These are phyloP conservation scores for Mus caroli DNA, from an alignment of 2,797 vertebrate species.

Conservation along the genomic window DNA sequence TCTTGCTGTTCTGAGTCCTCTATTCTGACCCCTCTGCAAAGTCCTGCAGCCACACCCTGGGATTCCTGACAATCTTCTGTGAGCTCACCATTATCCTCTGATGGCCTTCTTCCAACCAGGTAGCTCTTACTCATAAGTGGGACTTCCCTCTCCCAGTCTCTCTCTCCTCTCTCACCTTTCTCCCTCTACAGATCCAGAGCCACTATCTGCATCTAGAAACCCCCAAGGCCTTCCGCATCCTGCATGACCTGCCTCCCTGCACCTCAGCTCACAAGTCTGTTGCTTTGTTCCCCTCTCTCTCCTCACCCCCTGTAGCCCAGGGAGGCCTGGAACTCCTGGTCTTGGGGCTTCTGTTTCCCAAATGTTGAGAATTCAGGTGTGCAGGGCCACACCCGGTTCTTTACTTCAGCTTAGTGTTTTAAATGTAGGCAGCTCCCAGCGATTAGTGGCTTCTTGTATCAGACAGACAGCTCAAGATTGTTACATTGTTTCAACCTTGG, in stretches of 20 bases:
- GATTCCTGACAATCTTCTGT: not conserved
- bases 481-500: not conserved
- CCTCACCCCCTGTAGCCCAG: not conserved
- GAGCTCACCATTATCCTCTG: not conserved
- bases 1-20: not conserved
- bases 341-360: not conserved
- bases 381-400: not conserved
- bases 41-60: not conserved
- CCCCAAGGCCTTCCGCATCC: not conserved
- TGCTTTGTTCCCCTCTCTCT: not conserved
- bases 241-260: not conserved
- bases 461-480: not conserved
- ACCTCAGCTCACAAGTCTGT: not conserved
- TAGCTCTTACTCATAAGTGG: rapidly evolving
- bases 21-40: not conserved
- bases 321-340: not conserved
- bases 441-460: not conserved
- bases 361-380: not conserved
- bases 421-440: not conserved
- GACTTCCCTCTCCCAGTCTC: not conserved
- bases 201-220: not conserved
- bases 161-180: not conserved
- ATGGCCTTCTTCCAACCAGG: not conserved
- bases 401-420: constrained; percentile 29
- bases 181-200: not conserved